phyloP scores from a whole-genome alignment of 2,113 vertebrate species.

The Entelurus aequoreus region DNA sequence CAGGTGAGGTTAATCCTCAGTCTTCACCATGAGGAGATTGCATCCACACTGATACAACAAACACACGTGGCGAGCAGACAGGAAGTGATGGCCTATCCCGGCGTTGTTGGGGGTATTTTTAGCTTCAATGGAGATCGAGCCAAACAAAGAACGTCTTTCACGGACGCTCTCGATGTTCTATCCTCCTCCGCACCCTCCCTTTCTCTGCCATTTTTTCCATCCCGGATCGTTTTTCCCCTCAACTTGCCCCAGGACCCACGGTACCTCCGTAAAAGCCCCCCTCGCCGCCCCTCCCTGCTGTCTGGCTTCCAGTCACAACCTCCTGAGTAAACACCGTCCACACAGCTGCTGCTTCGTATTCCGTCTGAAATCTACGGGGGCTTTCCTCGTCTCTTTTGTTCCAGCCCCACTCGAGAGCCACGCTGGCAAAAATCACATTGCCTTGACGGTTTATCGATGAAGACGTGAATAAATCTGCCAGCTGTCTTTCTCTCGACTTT shows the following conservation, averaged over 20 bases:
- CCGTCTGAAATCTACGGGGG: slow-evolving; percentile 29
- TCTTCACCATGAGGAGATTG: slow-evolving; percentile 37
- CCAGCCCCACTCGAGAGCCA: background rate
- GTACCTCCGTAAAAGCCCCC: slow-evolving; percentile 29
- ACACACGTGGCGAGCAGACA: background rate
- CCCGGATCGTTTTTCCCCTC: slow-evolving; percentile 2
- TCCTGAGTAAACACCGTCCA: slow-evolving; percentile 60
- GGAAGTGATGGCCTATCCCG: slow-evolving; percentile 36
- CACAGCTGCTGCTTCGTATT: slow-evolving; percentile 56
- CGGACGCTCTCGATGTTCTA: slow-evolving; percentile 39
- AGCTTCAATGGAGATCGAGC: slow-evolving; percentile 22
- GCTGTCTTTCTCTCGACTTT: background rate
- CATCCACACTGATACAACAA: slow-evolving; percentile 31
- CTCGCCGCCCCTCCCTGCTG: background rate
- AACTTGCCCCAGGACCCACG: slow-evolving; percentile 30
- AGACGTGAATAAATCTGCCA: slow-evolving; percentile 7
- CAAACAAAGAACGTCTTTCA: slow-evolving; percentile 63
- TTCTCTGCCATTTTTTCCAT: slow-evolving; percentile 6
- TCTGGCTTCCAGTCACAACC: slow-evolving; percentile 34
- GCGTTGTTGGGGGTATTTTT: slow-evolving; percentile 49
- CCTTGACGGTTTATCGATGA: slow-evolving; percentile 2
- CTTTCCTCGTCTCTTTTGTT: background rate
- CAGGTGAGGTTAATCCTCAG: slow-evolving; percentile 42
- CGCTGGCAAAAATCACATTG: background rate
- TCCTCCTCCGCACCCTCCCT: slow-evolving; percentile 1